Evolutionary conservation across 2,888 invertebrate species (phyloP).

Genomic region (Octodonta nipae): DNA sequence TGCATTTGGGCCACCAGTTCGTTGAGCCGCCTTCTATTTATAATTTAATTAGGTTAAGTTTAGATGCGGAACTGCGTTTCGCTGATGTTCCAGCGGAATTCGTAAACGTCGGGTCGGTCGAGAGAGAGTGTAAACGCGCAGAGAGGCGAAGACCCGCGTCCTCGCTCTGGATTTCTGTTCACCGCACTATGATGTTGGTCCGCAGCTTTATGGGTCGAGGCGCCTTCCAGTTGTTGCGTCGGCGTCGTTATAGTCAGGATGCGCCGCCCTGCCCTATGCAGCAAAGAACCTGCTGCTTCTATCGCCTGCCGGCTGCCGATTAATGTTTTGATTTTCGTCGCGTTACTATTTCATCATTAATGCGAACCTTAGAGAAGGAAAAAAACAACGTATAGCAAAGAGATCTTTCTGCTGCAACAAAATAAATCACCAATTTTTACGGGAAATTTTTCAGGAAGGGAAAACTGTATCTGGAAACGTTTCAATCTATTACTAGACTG

Average conservation of each 20-base stretch:
- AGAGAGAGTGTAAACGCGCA: constrained; percentile 2
- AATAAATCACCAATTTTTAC: too few species aligned
- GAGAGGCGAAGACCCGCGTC: constrained; percentile 17
- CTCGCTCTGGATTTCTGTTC: constrained; percentile 27
- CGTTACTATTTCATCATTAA: too few species aligned
- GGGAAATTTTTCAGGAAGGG: too few species aligned
- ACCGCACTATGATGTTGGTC: constrained; percentile 36
- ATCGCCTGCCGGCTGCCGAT: constrained; percentile 18
- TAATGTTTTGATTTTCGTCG: constrained; percentile 20
- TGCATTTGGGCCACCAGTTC: constrained; percentile 4
- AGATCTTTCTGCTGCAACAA: too few species aligned
- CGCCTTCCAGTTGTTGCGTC: constrained; percentile 35
- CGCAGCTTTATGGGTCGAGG: constrained; percentile 35
- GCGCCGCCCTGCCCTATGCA: constrained; percentile 29
- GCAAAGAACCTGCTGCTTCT: constrained; percentile 27
- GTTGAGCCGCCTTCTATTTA: constrained; percentile 1
- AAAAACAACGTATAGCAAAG: too few species aligned
- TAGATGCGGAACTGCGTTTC: constrained; percentile 4
- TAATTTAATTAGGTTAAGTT: too few species aligned
- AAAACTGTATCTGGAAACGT: too few species aligned
- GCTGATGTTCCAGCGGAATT: background rate
- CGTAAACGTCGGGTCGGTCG: background rate
- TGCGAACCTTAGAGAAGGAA: too few species aligned
- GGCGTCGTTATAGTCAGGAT: constrained; percentile 29
- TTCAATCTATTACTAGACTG: too few species aligned